phyloP scores from a whole-genome alignment of 2,113 vertebrate species.

The Lates calcarifer region DNA sequence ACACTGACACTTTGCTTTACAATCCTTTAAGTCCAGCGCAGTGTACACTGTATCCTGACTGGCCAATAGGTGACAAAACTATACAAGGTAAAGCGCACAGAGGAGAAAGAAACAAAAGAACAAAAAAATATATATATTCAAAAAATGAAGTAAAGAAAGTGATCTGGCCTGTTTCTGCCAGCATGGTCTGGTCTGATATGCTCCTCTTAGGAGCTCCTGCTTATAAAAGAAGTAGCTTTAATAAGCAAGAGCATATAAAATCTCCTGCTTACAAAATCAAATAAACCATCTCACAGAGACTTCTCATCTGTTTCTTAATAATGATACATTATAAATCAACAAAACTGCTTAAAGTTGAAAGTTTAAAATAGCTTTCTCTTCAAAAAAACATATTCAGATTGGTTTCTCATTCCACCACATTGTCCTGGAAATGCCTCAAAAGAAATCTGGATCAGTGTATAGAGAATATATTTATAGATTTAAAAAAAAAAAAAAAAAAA shows the following conservation, averaged over 20 bases:
- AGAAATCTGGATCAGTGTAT: constrained; percentile 6
- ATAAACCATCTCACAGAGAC: not conserved
- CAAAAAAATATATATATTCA: not conserved
- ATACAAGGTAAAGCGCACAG: not conserved
- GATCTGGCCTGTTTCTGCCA: constrained; percentile 33
- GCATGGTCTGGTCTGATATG: constrained; percentile 11
- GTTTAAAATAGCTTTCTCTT: not conserved
- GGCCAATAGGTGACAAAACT: not conserved
- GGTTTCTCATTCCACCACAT: not conserved
- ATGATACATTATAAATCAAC: constrained; percentile 3
- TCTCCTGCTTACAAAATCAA: constrained; percentile 9
- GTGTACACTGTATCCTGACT: too few species aligned
- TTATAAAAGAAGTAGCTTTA: constrained; percentile 25
- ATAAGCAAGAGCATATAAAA: constrained; percentile 20
- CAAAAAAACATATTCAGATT: not conserved
- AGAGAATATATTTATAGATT: not conserved
- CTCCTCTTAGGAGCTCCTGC: constrained; percentile 13
- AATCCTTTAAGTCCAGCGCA: too few species aligned
- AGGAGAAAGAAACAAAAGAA: not conserved
- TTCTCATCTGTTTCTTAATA: constrained; percentile 25
- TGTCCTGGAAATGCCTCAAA: constrained; percentile 9
- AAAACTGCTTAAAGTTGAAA: constrained; percentile 3
- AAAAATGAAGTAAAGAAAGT: too few species aligned
- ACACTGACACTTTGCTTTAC: not conserved
- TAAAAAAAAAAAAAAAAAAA: too few species aligned